Evolutionary conservation across 2,888 invertebrate genomes (phyloP), one percentile per base, ranked within the genome.

Genomic region (Anorthoa munda): DNA sequence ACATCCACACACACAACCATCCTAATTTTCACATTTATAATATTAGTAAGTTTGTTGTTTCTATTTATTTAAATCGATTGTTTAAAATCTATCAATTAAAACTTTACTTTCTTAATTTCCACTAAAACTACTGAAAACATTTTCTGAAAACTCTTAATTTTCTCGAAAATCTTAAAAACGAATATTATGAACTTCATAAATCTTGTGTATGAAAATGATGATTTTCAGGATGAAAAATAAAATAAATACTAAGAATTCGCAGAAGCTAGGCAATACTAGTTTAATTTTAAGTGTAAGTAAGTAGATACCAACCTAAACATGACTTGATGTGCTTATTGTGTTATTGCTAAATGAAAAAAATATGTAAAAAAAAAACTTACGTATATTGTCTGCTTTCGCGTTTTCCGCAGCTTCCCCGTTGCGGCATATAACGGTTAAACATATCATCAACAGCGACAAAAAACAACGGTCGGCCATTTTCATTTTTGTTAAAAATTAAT

Each of bases 331-430:
- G 21, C 23, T 7, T 21, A 4, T n/a, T 21, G 7, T 21, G 18
- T 26, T 21, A 72, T 5, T 46, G 0, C 2, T 53, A 13, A 53
- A 46, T 61, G 2, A 39, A 73, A 61, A 39, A 39, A 26, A 63
- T 61, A 45, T 66, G 21, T 31, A 61, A n/a, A 53, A 68, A 53
- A 68, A 66, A 66, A 66, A 96, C 96, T 96, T 92, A 96, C 96
- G 95, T 85, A 91, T 89, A 26, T 91, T 88, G 7, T 90, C 87
- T 66, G 88, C 82, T 81, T 92, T 94, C 71, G 92, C 91, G 81
- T 91, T 92, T 84, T 92, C 94, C 59, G 94, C 95, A 74, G 95
- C 95, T 81, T 94, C 92, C 56, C 94, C 94, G 72, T 89, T 92
- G 70, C 88, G 92, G 82, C 92, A 93, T 73, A 94, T 87, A 75